Evolutionary conservation across 1,140 invertebrate species (phyloP), one percentile per base, ranked within the genome.

Genomic region (Patella vulgata): DNA sequence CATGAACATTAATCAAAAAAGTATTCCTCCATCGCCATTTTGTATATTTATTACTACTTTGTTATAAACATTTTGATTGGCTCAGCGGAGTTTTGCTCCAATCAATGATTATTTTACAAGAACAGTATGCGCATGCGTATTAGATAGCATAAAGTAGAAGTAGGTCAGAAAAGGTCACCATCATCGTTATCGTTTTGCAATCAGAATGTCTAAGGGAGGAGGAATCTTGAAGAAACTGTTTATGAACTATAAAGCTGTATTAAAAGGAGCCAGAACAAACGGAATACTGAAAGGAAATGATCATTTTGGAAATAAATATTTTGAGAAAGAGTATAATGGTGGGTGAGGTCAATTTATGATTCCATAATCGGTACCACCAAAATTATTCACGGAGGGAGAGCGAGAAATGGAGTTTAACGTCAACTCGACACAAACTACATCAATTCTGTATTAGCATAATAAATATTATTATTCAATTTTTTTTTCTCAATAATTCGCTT

Each of bases 221-320:
- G 33, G 52, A 17, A 39, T 39, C 17, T 12, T 54, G 12, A 33
- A 12, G 19, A 39, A 6, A 21, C 31, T 54, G 17, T 40, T 36
- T n/a, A n/a, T 23, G 9, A 54, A 54, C 25, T 40, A 39, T 40
- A 30, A 36, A 21, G 40, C 23, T 39, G 36, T 36, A 21, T 33
- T 54, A 23, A 17, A 40, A 2, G 33, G 31, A 19, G 30, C 52
- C 17, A 54, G 25, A 39, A 30, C 21, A 17, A 30, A 30, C 0
- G 25, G 17, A 36, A 40, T 36, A 40, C 40, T 54, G n/a, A 33
- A 39, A 19, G 52, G 52, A n/a, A 40, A 14, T 3, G 52, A 54
- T 40, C 52, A 40, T 40, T 12, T 27, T 40, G 52, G 52, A 17
- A 54, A 54, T 42, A 39, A 17, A 25, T 54, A 54, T 36, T 54